Evolutionary conservation across 30 jellyfish, hydroid and myxozoan species (phyloP), one percentile per base, ranked within the genome.

Genomic region (Mastigias papua): DNA sequence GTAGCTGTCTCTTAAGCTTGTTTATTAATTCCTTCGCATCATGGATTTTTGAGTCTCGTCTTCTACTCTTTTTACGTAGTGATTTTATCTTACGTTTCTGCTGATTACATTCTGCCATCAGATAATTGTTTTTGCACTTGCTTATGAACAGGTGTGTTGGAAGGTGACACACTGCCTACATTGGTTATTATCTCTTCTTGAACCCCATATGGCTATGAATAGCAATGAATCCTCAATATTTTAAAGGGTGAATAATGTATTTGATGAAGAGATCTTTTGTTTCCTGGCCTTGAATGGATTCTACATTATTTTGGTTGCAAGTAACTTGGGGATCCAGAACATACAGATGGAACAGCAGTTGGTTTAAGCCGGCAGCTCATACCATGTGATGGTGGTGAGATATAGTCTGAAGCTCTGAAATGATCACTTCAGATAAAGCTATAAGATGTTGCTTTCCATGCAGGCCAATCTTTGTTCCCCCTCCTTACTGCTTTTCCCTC

Each of bases 361-460:
- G 23, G 30, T 27, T 77, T 77, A 2, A 77, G 89, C 65, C 89
- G 11, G 81, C 89, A 77, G 60, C 89, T 50, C 49, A 58, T 54
- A 27, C 89, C 89, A 27, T 30, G 69, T 27, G 58, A 27, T 77
- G 85, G 84, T 77, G 89, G 80, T 77, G 89, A 48, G 48, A 77
- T 48, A 58, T 77, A 48, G 48, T 77, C 86, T 77, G 81, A 19
- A 48, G 29, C 82, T 46, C 30, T 31, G 81, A 77, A 77, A 32
- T 77, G 89, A 29, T 77, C 89, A 77, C 89, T 48, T 8, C 89
- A 77, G 57, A 48, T 77, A 57, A 77, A 77, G 37, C 89, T 77
- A 37, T 48, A 77, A 21, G 50, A 4, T 48, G 89, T 48, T 77
- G 89, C 80, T 77, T 77, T 77, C 81, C 89, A 77, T 2, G 80